These are phyloP conservation scores for Paedocypris sp. DNA, from an alignment of 2,113 vertebrate genomes.

Conservation along the genomic window DNA sequence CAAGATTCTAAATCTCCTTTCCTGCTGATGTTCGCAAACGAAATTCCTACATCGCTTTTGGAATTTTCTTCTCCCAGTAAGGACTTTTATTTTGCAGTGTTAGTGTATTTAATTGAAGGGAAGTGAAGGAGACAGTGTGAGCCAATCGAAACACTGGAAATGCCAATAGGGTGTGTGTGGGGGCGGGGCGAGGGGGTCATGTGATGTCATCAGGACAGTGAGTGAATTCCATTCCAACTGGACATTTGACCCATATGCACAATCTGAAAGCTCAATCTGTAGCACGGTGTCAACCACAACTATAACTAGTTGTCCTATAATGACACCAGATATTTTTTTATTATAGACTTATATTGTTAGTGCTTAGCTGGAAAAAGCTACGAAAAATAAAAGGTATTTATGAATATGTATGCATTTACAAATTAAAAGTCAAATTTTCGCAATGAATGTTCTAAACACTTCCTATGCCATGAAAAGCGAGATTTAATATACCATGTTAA, in stretches of 20 bases:
- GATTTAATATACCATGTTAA: no score
- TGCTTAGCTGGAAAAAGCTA: neutral
- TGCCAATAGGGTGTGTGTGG: no score
- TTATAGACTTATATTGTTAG: conserved; percentile 2
- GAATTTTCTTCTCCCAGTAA: neutral
- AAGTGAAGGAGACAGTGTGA: conserved; percentile 45
- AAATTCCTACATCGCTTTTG: conserved; percentile 11
- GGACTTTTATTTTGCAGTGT: conserved; percentile 33
- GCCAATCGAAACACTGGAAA: conserved; percentile 29
- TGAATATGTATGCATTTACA: conserved; percentile 1
- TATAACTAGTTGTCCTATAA: neutral
- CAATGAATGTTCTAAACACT: neutral
- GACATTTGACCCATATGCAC: conserved; percentile 6
- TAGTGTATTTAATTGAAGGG: conserved; percentile 47
- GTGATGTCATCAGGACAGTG: conserved; percentile 9
- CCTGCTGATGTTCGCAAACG: neutral
- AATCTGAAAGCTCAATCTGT: conserved; percentile 14
- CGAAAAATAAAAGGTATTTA: neutral
- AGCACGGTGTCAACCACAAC: conserved; percentile 6
- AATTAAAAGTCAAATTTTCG: neutral
- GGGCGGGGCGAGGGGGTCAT: no score
- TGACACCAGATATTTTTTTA: neutral
- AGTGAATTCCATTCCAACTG: no score
- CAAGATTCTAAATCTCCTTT: no score
- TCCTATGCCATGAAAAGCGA: neutral